Percentiles rank a stretch among this genome's conserved stretches.
Evolutionary conservation across 2,113 vertebrate genomes (phyloP).

Genomic region (Actenoides hombroni): DNA sequence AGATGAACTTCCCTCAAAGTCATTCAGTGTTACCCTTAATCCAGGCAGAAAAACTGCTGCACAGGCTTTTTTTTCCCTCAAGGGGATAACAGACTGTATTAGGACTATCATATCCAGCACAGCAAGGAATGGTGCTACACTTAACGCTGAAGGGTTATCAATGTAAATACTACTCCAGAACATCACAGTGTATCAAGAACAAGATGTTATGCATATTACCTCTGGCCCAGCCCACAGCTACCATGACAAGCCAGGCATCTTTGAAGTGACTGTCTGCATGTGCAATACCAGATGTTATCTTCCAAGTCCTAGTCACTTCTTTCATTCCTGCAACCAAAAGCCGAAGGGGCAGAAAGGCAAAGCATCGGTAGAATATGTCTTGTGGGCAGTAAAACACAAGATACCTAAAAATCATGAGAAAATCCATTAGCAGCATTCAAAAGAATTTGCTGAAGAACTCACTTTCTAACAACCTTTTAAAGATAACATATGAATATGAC

Average conservation of each 20-base stretch:
- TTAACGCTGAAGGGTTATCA: not conserved
- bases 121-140: not conserved
- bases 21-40: not conserved
- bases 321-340: constrained; percentile 90
- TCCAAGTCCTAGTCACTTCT: constrained; percentile 95
- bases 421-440: not conserved
- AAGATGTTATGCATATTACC: constrained; percentile 74
- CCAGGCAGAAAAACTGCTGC: not conserved
- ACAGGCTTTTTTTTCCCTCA: not conserved
- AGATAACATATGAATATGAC: not conserved
- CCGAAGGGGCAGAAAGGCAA: constrained; percentile 82
- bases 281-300: constrained; percentile 86
- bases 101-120: not conserved
- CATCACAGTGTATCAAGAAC: constrained; percentile 16
- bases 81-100: not conserved
- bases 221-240: constrained; percentile 93
- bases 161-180: constrained; percentile 10
- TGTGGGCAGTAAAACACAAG: constrained; percentile 90
- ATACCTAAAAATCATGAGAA: constrained; percentile 82
- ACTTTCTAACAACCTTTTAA: not conserved
- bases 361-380: constrained; percentile 81
- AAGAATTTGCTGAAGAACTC: not conserved
- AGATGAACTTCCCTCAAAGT: not conserved
- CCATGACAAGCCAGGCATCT: constrained; percentile 90
- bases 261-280: constrained; percentile 86